These are phyloP conservation scores for Harpagifer antarcticus DNA, from an alignment of 2,797 vertebrate genomes.

Conservation along the genomic window DNA sequence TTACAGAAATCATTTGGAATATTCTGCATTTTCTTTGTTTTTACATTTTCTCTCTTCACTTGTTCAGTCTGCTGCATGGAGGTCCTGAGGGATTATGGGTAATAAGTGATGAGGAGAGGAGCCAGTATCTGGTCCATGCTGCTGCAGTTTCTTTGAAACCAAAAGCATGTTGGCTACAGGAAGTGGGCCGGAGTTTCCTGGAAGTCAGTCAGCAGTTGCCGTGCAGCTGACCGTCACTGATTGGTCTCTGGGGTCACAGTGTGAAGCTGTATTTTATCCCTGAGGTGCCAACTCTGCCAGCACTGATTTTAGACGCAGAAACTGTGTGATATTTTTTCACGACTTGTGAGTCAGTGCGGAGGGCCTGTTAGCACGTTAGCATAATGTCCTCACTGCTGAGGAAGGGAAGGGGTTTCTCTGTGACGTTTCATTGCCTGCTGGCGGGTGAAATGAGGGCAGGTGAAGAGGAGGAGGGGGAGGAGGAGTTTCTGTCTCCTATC, in stretches of 20 bases:
- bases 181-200: neutral
- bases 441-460: conserved; percentile 63
- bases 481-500: neutral
- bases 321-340: neutral
- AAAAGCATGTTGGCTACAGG: conserved; percentile 27
- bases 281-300: conserved; percentile 40
- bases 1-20: conserved; percentile 3
- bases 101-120: conserved; percentile 10
- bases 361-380: conserved; percentile 13
- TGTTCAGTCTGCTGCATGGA: conserved; percentile 16
- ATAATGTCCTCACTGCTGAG: neutral
- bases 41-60: neutral
- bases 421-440: conserved; percentile 69
- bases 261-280: conserved; percentile 1
- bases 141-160: conserved; percentile 30
- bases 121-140: conserved; percentile 22
- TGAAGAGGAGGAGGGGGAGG: conserved; percentile 20
- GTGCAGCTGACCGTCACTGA: conserved; percentile 27
- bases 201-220: conserved; percentile 15
- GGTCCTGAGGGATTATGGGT: conserved; percentile 24
- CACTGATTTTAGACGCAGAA: conserved; percentile 40
- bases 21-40: neutral
- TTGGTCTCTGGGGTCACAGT: neutral
- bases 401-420: conserved; percentile 5
- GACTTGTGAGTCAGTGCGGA: neutral